Conservation (phyloP, 2,888 invertebrate species). For the Mongoloraphidia duomilia region DNA sequence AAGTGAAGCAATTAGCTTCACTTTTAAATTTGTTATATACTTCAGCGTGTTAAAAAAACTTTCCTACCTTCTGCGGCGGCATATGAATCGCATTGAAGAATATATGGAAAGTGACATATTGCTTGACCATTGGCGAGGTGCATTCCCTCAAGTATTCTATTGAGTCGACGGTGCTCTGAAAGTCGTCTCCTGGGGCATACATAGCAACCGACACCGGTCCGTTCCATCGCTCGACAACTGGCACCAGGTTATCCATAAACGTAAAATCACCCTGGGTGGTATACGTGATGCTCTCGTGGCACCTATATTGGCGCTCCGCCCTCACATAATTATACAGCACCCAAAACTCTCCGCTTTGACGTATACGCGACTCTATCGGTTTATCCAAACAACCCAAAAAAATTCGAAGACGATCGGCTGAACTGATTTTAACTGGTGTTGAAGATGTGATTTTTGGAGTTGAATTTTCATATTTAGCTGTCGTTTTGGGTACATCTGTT, state of each 20-base stretch:
- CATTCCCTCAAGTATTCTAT: conserved; percentile 73
- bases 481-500: too few species aligned
- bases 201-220: conserved; percentile 78
- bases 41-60: too few species aligned
- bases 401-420: conserved; percentile 4
- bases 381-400: conserved; percentile 27
- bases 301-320: conserved; percentile 47
- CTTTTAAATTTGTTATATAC: too few species aligned
- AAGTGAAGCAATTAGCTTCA: too few species aligned
- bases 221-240: conserved; percentile 72
- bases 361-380: conserved; percentile 25
- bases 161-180: conserved; percentile 59
- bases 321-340: conserved; percentile 75
- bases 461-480: too few species aligned
- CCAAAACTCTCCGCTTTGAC: conserved; percentile 50
- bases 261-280: conserved; percentile 87
- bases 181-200: conserved; percentile 76
- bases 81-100: conserved; percentile 80
- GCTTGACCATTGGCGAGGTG: conserved; percentile 52
- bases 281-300: conserved; percentile 78
- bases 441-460: too few species aligned
- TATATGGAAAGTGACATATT: conserved; percentile 76
- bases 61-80: conserved; percentile 38
- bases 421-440: too few species aligned
- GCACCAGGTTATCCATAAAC: conserved; percentile 78